A percentile compares a stretch with the other conserved stretches of the same genome.
Evolutionary conservation across 2,888 invertebrate genomes (phyloP).

Genomic region (Oscheius onirici): DNA sequence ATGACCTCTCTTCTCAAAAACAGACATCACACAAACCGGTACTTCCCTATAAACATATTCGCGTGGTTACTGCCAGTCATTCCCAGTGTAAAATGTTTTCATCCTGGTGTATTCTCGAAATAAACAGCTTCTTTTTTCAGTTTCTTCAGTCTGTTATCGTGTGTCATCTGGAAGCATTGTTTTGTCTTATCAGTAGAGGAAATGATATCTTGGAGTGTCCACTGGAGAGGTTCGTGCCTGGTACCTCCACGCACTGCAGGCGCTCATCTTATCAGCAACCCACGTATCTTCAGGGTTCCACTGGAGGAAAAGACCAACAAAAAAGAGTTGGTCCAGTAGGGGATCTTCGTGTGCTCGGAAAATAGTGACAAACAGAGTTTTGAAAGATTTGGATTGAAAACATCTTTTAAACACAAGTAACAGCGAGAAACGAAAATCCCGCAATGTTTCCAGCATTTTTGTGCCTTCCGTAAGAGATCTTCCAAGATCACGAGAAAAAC

Average conservation of each 20-base stretch:
- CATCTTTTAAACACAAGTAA: no score
- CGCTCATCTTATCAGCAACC: constrained; percentile 8
- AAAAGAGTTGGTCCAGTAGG: background rate
- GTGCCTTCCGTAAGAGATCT: no score
- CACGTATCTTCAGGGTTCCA: constrained; percentile 23
- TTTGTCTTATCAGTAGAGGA: constrained; percentile 8
- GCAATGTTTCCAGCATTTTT: no score
- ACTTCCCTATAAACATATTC: constrained; percentile 26
- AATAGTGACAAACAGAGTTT: no score
- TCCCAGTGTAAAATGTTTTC: background rate
- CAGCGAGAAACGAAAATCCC: no score
- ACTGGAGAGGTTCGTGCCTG: constrained; percentile 11
- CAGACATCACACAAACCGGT: constrained; percentile 18
- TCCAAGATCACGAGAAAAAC: background rate
- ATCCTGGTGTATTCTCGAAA: background rate
- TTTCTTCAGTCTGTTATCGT: constrained; percentile 19
- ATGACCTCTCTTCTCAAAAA: background rate
- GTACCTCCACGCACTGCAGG: constrained; percentile 14
- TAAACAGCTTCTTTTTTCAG: background rate
- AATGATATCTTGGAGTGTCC: constrained; percentile 11
- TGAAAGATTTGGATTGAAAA: no score
- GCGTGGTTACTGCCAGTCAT: constrained; percentile 23
- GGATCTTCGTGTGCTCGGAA: no score
- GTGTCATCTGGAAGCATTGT: constrained; percentile 21
- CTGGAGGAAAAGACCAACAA: constrained; percentile 8